Base-by-base conservation (phyloP, 35 echinoderm and acorn worm species). In the Ophioderma brevispina region DNA sequence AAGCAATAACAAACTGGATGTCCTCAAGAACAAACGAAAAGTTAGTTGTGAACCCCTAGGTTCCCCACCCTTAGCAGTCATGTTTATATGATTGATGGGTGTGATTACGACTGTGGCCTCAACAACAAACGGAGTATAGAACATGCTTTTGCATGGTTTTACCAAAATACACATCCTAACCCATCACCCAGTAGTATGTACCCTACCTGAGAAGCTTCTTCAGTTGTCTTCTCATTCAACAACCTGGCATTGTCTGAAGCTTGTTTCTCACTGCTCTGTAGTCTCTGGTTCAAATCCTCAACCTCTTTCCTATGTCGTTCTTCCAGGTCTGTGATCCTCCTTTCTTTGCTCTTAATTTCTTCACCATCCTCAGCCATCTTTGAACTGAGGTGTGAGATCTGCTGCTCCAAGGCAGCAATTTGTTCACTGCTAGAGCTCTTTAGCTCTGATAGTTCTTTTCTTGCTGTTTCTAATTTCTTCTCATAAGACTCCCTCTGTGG, bases 371-470 rank as follows among this genome's bases (percentile, higher is more conserved):
- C 97, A 0, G 86, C 31, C 25, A 99, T 99, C 84, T 99, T 99
- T 11, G 91, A 80, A 36, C 95, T 99, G 19, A 99, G 91, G 81
- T 99, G 94, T 37, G 94, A 95, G 49, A 99, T 99, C 94, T 99
- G 75, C 32, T 98, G 90, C 89, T 98, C 96, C 31, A 98, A 70
- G 17, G 90, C 76, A 31, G 82, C 75, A 37, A 98, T 95, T 70
- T 95, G 85, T 50, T 95, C 90, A 59, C 64, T 90, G n/a, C 90
- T 90, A 39, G 91, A 64, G 17, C 75, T 81, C 81, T 82, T 95
- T 31, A 90, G 64, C 40, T 92, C 80, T 33, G 36, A 91, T 5
- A 98, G 87, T 88, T 95, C 90, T 36, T 92, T 89, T 37, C 96
- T 89, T 0, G 88, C 39, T 31, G 90, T 93, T 64, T 98, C 96